Conservation (phyloP, 2,113 vertebrate species). For the Engraulis encrasicolus region DNA sequence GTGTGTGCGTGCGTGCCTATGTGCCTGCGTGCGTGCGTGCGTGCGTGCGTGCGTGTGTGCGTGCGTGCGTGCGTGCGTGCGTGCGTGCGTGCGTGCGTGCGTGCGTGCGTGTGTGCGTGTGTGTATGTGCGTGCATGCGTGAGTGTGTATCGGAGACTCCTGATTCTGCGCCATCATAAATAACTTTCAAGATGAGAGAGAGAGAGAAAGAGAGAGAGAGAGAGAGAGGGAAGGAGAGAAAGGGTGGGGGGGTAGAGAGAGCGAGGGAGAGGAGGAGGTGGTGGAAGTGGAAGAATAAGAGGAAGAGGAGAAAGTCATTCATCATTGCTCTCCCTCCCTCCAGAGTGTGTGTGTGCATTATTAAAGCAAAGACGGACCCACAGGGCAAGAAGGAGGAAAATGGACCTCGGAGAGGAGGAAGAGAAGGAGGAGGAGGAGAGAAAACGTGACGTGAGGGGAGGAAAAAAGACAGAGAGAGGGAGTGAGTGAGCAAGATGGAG, state of each 20-base stretch:
- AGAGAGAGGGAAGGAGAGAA: constrained; percentile 39
- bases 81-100: no score
- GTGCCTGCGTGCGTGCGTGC: no score
- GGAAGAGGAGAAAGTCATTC: constrained; percentile 36
- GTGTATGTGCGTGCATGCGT: background rate
- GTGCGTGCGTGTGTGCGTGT: no score
- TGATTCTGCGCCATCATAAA: constrained; percentile 6
- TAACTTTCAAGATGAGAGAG: constrained; percentile 28
- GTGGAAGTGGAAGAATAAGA: constrained; percentile 55
- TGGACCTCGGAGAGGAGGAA: constrained; percentile 11
- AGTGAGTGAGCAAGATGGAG: constrained; percentile 13
- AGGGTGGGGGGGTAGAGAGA: constrained; percentile 44
- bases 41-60: no score
- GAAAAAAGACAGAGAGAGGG: background rate
- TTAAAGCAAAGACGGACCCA: constrained; percentile 9
- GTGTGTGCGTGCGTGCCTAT: no score
- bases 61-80: background rate
- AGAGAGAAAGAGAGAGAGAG: constrained; percentile 57
- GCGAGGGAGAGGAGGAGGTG: constrained; percentile 39
- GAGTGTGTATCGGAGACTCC: background rate
- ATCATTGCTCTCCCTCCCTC: constrained; percentile 15
- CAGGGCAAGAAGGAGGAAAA: constrained; percentile 15
- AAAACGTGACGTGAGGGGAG: background rate
- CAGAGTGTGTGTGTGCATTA: constrained; percentile 22
- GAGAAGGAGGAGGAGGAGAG: background rate